Conservation (phyloP, 2,888 invertebrate species). For the Pachydiplax longipennis region DNA sequence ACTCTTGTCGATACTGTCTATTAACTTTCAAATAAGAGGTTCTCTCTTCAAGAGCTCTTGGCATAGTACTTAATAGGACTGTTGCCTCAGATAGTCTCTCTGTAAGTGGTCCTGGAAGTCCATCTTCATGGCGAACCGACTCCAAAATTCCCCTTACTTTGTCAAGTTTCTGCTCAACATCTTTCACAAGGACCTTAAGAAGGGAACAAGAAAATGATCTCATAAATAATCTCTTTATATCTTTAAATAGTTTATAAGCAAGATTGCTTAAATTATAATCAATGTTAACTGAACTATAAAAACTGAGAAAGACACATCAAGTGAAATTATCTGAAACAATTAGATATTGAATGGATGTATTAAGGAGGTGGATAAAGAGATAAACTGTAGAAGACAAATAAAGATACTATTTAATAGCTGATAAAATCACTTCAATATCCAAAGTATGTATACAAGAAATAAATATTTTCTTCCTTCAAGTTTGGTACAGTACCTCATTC, state of each 20-base stretch:
- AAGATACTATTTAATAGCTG: no score
- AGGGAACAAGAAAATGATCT: not conserved
- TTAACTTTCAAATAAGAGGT: slow-evolving; percentile 81
- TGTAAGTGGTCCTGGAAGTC: slow-evolving; percentile 78
- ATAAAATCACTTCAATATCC: no score
- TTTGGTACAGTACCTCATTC: slow-evolving; percentile 64
- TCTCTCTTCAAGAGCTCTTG: slow-evolving; percentile 81
- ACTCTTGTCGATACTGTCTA: slow-evolving; percentile 77
- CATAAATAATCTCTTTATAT: not conserved
- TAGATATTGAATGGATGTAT: no score
- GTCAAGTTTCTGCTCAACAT: slow-evolving; percentile 74
- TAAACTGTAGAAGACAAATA: no score
- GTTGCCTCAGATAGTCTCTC: slow-evolving; percentile 88
- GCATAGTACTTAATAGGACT: slow-evolving; percentile 78
- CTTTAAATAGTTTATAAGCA: no score
- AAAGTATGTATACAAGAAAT: not conserved
- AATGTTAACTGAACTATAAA: no score
- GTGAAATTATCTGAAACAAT: no score
- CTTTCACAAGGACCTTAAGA: slow-evolving; percentile 65
- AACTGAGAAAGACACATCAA: no score
- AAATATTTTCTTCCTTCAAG: no score
- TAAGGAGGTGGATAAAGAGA: no score
- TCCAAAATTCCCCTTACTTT: slow-evolving; percentile 75
- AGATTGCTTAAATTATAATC: no score
- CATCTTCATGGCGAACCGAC: slow-evolving; percentile 75